phyloP scores from a whole-genome alignment of 2,797 vertebrate species.

The Amazona finschi region DNA sequence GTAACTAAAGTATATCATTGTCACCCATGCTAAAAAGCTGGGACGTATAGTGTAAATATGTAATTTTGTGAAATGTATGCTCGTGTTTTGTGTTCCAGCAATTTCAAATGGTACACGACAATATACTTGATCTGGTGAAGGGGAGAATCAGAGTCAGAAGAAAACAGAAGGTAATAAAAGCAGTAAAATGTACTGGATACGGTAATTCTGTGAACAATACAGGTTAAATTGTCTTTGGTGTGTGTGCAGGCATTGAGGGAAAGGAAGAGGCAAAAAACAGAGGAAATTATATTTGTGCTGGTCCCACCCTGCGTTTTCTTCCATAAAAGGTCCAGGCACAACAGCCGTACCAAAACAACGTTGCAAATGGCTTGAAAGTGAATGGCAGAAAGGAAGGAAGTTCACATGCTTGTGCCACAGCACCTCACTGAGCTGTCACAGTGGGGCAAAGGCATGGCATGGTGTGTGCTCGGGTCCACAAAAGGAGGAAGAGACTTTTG shows the following conservation, averaged over 20 bases:
- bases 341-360: background rate
- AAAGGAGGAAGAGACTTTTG: background rate
- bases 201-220: background rate
- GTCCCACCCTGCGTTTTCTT: background rate
- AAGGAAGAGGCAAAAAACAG: background rate
- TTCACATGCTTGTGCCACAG: background rate
- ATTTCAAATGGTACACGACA: background rate
- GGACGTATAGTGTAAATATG: constrained; percentile 18
- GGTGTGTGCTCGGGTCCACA: background rate
- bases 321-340: background rate
- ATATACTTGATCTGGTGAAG: background rate
- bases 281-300: background rate
- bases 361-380: background rate
- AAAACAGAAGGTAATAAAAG: background rate
- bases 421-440: background rate
- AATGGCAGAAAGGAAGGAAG: background rate
- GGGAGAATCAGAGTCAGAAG: background rate
- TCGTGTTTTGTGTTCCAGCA: background rate
- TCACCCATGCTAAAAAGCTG: constrained; percentile 39
- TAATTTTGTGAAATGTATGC: constrained; percentile 25
- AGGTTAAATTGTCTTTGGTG: background rate
- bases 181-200: background rate
- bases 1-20: constrained; percentile 57
- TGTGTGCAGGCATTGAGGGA: background rate
- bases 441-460: background rate